A percentile compares a stretch with the other conserved stretches of the same genome.
Evolutionary conservation across 2,113 vertebrate genomes (phyloP).

Genomic region (Crotalus horridus): DNA sequence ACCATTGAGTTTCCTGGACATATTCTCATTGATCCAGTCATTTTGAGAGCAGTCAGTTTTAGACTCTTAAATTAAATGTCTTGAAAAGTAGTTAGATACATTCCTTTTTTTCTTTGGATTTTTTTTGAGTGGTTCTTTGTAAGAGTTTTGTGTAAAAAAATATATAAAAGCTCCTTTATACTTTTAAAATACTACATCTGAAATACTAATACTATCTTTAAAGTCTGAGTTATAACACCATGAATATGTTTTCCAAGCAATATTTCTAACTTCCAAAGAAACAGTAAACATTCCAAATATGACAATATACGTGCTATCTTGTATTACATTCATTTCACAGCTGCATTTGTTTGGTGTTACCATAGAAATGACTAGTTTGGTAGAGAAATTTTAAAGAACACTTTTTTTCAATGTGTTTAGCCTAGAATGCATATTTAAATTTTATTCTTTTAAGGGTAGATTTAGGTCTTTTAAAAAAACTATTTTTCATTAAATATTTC

Average conservation of each 20-base stretch:
- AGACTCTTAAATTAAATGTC: not conserved
- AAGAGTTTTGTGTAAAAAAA: not conserved
- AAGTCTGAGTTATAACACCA: not conserved
- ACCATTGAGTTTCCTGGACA: not conserved
- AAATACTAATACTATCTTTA: not conserved
- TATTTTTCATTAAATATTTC: not conserved
- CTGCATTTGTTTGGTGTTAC: slow-evolving; percentile 15
- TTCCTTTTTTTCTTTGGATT: not conserved
- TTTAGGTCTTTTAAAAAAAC: not conserved
- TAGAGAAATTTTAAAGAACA: not conserved
- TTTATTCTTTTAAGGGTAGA: not conserved
- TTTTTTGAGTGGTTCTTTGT: not conserved
- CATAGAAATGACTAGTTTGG: not conserved
- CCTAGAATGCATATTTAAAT: not conserved
- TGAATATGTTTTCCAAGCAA: slow-evolving; percentile 5
- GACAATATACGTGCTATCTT: slow-evolving; percentile 11
- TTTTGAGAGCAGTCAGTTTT: not conserved
- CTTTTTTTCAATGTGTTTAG: not conserved
- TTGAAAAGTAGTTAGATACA: not conserved
- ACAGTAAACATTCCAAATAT: slow-evolving; percentile 16
- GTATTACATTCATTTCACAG: not conserved
- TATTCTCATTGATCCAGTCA: not conserved
- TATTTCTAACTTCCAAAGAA: slow-evolving; percentile 9
- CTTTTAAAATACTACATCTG: not conserved
- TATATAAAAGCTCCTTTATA: not conserved